phyloP scores from a whole-genome alignment of 2,888 invertebrate species.

The Halocaridina rubra region DNA sequence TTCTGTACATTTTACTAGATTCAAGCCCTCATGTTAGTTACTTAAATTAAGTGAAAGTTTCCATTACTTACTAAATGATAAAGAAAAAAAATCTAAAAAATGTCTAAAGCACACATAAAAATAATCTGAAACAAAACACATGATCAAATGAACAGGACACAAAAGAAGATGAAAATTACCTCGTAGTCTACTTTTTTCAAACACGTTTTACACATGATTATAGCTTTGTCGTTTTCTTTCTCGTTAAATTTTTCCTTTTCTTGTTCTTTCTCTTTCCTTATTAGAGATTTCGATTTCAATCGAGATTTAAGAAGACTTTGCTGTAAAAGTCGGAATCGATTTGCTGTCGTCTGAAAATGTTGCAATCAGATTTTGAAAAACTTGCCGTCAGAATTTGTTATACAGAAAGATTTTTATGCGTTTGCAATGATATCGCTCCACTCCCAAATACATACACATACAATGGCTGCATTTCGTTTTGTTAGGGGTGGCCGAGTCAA shows the following conservation, averaged over 20 bases:
- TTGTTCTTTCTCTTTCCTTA: not conserved
- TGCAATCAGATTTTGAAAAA: not conserved
- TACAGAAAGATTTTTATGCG: not conserved
- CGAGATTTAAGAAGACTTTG: not conserved
- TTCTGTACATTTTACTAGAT: too few relatives aligned
- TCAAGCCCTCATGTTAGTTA: too few relatives aligned
- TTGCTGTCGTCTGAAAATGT: not conserved
- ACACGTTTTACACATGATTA: conserved; percentile 43
- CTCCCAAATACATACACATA: not conserved
- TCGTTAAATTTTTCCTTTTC: not conserved
- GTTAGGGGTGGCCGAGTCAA: not conserved
- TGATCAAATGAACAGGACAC: not conserved
- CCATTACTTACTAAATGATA: not conserved
- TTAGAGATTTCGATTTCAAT: not conserved
- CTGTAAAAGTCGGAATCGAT: conserved; percentile 23
- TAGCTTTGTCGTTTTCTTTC: not conserved
- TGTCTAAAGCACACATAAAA: not conserved
- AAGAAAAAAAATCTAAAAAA: not conserved
- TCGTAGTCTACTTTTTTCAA: not conserved
- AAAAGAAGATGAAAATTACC: conserved; percentile 7
- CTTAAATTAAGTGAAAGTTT: not conserved
- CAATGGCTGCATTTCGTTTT: not conserved
- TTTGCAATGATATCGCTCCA: not conserved
- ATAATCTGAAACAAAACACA: not conserved
- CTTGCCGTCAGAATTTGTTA: not conserved